Base-by-base conservation (phyloP, 2,888 invertebrate species). In the Xestia xanthographa region DNA sequence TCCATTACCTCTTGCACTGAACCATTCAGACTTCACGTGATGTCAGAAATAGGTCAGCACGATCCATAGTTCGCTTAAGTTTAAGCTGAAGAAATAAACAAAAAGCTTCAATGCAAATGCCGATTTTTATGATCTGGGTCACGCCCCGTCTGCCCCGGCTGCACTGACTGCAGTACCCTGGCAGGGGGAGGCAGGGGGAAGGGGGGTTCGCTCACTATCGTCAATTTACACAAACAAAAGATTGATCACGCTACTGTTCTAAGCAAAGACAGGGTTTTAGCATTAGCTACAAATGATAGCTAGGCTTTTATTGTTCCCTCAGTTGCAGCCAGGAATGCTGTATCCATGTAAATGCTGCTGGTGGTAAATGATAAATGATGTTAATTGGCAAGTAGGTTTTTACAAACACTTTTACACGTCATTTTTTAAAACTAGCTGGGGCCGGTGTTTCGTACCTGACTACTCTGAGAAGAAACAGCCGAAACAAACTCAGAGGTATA, bases 81-180 rank as follows among this genome's bases (percentile, higher is more conserved):
- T 75, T 66, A 53, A 69, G 53, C 69, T 71, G 58, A 63, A 78
- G 78, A 72, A 63, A 80, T 79, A 80, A 72, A 84, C 66, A 66
- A 77, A 79, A 62, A 65, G 56, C 29, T 86, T 83, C 29, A 84
- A 77, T 86, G 75, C 66, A 86, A 70, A 80, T 73, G 56, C 72
- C 65, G 71, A 84, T 86, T 83, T 79, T 74, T 86, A 84, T 79
- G 81, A 86, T 68, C 68, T 86, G 53, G 87, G 86, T 86, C 86
- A 82, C 79, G 86, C 77, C 56, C 80, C 38, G 68, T 12, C 75
- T 66, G 86, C 77, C 56, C 80, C 45, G 65, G 6, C 75, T 66
- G 75, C 66, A 48, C 6, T 70, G 62, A 69, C 83, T 78, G 79
- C 83, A 72, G 62, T 63, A 41, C 5, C 29, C 4, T 8, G 41